Percentiles rank a stretch among this genome's conserved stretches.
phyloP scores from a whole-genome alignment of 2,888 invertebrate genomes.

The Limnephilus marmoratus region DNA sequence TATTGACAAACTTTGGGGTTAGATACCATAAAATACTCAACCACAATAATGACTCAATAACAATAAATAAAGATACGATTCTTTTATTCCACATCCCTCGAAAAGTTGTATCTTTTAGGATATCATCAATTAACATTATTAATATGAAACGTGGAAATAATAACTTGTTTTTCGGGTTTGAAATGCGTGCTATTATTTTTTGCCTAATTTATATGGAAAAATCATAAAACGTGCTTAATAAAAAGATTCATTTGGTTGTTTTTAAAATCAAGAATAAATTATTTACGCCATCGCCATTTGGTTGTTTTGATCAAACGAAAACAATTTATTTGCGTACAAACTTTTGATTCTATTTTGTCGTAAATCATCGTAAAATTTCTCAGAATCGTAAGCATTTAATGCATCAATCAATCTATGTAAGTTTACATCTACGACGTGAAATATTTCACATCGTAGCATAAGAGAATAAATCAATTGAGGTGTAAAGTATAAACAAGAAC shows the following conservation, averaged over 20 bases:
- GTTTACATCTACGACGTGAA: neutral
- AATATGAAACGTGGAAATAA: neutral
- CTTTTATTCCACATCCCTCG: neutral
- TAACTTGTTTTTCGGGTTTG: neutral
- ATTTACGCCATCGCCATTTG: neutral
- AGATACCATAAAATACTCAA: neutral
- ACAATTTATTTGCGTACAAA: neutral
- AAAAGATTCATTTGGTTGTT: neutral
- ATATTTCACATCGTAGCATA: neutral
- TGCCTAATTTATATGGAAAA: neutral
- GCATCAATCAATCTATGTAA: neutral
- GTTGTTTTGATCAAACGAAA: neutral
- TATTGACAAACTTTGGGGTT: neutral
- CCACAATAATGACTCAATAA: neutral
- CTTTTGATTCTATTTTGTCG: neutral
- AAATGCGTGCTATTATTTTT: neutral
- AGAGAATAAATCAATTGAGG: neutral
- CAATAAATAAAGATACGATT: neutral
- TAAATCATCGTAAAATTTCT: neutral
- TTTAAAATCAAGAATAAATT: neutral
- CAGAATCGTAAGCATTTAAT: neutral
- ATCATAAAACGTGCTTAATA: no score
- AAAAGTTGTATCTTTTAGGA: neutral
- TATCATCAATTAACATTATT: neutral
- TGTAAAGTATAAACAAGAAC: neutral